Evolutionary conservation across 2,888 invertebrate species (phyloP).

Genomic region (Dynastes maya): DNA sequence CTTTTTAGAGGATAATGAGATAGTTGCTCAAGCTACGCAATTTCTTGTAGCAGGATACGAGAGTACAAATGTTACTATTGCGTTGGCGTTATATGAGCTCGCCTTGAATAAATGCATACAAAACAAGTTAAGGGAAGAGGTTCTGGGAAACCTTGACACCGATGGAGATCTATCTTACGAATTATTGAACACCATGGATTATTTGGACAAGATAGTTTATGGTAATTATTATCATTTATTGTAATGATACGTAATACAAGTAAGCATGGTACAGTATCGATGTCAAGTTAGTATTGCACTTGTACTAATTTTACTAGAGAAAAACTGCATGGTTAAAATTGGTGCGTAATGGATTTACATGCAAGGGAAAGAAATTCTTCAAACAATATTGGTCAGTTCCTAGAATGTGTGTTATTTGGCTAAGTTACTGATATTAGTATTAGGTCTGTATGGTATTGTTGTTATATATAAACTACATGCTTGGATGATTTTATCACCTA

Average conservation of each 20-base stretch:
- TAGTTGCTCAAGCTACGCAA: constrained; percentile 60
- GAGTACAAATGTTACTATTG: constrained; percentile 71
- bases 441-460: no score
- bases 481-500: no score
- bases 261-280: no score
- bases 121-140: constrained; percentile 69
- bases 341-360: no score
- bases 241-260: not conserved
- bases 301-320: no score
- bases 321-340: no score
- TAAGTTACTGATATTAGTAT: no score
- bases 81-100: constrained; percentile 70
- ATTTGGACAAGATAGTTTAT: constrained; percentile 71
- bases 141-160: constrained; percentile 63
- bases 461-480: no score
- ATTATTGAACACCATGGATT: constrained; percentile 70
- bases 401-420: no score
- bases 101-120: constrained; percentile 70
- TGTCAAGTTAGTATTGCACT: no score
- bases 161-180: constrained; percentile 70
- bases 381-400: no score
- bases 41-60: constrained; percentile 74
- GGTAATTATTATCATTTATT: constrained; percentile 62
- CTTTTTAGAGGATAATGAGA: not conserved
- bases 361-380: no score